These are phyloP conservation scores for Chloropsis hardwickii DNA, from an alignment of 2,113 vertebrate genomes.

Conservation along the genomic window DNA sequence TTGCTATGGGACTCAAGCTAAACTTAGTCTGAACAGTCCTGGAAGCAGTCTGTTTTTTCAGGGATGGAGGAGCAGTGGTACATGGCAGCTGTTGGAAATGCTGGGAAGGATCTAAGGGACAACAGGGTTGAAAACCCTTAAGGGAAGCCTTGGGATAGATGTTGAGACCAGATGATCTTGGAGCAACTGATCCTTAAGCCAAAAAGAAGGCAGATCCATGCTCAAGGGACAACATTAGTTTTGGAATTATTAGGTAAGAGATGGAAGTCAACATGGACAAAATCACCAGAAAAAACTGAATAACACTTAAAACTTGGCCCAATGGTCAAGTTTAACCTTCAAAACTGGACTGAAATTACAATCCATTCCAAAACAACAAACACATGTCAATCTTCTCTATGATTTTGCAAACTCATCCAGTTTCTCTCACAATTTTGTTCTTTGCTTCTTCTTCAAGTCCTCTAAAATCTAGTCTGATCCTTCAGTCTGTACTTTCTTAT, in stretches of 20 bases:
- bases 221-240: background rate
- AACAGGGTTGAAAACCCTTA: background rate
- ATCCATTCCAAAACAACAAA: background rate
- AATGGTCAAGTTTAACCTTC: background rate
- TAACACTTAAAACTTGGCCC: background rate
- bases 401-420: background rate
- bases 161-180: background rate
- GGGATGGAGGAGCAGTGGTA: background rate
- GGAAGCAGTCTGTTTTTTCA: background rate
- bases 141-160: background rate
- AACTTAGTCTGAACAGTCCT: background rate
- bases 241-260: background rate
- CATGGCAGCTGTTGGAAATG: background rate
- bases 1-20: background rate
- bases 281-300: background rate
- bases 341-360: background rate
- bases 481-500: background rate
- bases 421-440: background rate
- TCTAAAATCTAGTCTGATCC: background rate
- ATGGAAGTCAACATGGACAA: background rate
- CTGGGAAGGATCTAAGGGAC: background rate
- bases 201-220: background rate
- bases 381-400: background rate
- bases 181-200: background rate
- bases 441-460: background rate